These are phyloP conservation scores for Aselliscus stoliczkanus DNA, from an alignment of 2,797 vertebrate species.

Conservation along the genomic window DNA sequence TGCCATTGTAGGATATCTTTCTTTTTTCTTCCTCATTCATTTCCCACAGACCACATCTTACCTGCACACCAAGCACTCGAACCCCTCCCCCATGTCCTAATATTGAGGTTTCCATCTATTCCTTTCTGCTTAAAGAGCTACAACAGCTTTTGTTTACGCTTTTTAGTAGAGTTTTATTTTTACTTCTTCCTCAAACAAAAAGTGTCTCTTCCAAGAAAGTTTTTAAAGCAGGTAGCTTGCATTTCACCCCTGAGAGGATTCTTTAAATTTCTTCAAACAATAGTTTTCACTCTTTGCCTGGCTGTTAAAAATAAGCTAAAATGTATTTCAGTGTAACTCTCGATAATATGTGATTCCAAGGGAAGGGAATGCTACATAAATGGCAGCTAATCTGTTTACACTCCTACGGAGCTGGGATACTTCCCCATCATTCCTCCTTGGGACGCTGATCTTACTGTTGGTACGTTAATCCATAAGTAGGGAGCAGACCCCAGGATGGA, in stretches of 20 bases:
- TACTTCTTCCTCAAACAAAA: constrained; percentile 54
- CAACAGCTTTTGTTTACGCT: neutral
- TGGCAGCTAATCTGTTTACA: neutral
- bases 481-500: neutral
- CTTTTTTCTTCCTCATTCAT: neutral
- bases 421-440: accelerated
- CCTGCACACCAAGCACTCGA: neutral
- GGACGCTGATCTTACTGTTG: neutral
- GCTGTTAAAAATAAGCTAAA: constrained; percentile 33
- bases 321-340: neutral
- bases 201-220: constrained; percentile 3
- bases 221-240: neutral
- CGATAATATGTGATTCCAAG: neutral
- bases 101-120: neutral
- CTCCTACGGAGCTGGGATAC: neutral
- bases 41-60: neutral
- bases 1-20: neutral
- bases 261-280: neutral
- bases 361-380: neutral
- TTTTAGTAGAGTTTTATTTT: constrained; percentile 27
- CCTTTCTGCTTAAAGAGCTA: neutral
- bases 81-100: neutral
- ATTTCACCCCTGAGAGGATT: neutral
- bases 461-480: neutral
- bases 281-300: neutral